Conservation (phyloP, 35 echinoderm and acorn worm genomes). For the Lytechinus pictus region DNA sequence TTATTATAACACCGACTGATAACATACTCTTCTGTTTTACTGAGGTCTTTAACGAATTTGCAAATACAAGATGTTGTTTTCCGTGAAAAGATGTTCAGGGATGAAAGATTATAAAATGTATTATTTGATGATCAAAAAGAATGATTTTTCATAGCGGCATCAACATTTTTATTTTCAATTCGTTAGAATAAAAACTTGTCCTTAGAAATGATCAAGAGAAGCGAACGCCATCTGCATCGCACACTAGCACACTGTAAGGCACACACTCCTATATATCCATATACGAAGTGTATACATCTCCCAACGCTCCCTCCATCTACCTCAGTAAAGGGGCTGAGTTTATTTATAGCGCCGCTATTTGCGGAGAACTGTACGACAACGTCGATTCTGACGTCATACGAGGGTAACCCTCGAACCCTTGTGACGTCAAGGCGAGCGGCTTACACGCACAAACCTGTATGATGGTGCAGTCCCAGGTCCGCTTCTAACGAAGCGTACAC, state of each 20-base stretch:
- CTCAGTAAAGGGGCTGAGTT: background rate
- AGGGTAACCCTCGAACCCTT: slow-evolving; percentile 46
- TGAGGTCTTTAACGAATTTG: too few species aligned
- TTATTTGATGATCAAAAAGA: background rate
- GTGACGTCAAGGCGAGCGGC: slow-evolving; percentile 51
- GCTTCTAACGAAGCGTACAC: background rate
- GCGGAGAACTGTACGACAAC: slow-evolving; percentile 30
- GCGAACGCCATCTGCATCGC: background rate
- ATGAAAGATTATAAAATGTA: background rate
- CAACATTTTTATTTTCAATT: background rate
- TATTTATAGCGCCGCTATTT: slow-evolving; percentile 54
- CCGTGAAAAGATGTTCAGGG: background rate
- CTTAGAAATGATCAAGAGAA: background rate
- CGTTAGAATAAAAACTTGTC: background rate
- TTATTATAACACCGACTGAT: too few species aligned
- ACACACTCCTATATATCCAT: background rate
- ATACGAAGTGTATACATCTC: background rate
- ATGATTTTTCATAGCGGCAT: background rate
- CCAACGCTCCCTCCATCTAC: background rate
- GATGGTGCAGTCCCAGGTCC: slow-evolving; percentile 49
- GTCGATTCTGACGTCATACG: slow-evolving; percentile 55
- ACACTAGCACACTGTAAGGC: background rate
- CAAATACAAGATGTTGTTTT: background rate
- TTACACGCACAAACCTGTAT: slow-evolving; percentile 48
- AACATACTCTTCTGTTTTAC: too few species aligned